These are phyloP conservation scores for Cygnus olor DNA, from an alignment of 2,797 vertebrate genomes.

Conservation along the genomic window DNA sequence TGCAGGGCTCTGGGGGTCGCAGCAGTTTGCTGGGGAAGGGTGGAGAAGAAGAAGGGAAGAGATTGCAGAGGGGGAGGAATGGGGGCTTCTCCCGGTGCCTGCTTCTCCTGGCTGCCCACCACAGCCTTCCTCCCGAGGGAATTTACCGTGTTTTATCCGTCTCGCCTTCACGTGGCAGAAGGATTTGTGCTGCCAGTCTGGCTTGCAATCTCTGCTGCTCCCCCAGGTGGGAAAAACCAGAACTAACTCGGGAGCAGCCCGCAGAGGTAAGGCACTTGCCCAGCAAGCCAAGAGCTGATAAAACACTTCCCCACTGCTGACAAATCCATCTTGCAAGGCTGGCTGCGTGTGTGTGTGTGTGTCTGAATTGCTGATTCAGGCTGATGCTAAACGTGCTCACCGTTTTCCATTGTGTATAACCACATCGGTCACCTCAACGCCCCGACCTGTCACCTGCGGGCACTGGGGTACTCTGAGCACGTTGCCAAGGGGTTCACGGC, in stretches of 20 bases:
- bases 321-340: not conserved
- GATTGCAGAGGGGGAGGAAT: not conserved
- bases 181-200: not conserved
- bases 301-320: not conserved
- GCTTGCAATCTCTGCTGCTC: slow-evolving; percentile 47
- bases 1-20: not conserved
- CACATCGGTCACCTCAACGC: not conserved
- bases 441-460: accelerated
- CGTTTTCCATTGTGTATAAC: accelerated
- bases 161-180: not conserved
- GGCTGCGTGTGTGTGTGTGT: accelerated
- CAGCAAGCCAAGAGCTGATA: not conserved
- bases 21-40: not conserved
- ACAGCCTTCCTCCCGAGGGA: not conserved
- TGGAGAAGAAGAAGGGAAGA: not conserved
- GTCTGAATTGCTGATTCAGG: not conserved
- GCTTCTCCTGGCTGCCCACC: not conserved
- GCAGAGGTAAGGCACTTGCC: not conserved
- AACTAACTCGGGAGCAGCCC: slow-evolving; percentile 20
- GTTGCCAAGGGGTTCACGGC: not conserved
- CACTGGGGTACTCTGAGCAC: not conserved
- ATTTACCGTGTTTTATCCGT: not conserved
- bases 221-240: slow-evolving; percentile 64
- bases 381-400: not conserved
- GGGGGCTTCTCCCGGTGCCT: not conserved